These are phyloP conservation scores for Cecidostiba fungosa DNA, from an alignment of 2,888 invertebrate genomes.

Conservation along the genomic window DNA sequence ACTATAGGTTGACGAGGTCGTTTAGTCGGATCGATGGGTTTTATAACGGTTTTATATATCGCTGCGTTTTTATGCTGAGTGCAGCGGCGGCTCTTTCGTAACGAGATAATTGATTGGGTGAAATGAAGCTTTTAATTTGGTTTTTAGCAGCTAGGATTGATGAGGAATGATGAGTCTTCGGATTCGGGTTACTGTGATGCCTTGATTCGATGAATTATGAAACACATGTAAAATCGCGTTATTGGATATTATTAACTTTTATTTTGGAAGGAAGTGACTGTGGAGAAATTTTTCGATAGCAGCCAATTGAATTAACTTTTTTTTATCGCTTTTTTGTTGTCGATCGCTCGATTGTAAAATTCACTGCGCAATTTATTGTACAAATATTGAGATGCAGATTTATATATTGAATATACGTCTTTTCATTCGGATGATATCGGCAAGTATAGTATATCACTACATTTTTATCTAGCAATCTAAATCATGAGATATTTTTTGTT, in stretches of 20 bases:
- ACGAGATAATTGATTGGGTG: background rate
- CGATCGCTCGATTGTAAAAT: background rate
- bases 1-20: constrained; percentile 9
- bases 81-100: constrained; percentile 1
- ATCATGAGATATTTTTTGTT: background rate
- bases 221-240: background rate
- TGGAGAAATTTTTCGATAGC: background rate
- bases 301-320: background rate
- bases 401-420: background rate
- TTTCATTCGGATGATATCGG: background rate
- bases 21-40: background rate
- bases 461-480: background rate
- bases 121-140: constrained; percentile 6
- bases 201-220: background rate
- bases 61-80: background rate
- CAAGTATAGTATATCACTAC: background rate
- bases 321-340: background rate
- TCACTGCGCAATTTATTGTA: background rate
- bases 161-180: background rate
- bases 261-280: background rate
- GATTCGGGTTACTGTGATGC: background rate
- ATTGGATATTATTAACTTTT: background rate
- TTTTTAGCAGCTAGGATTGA: background rate
- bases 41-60: background rate
- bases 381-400: background rate